phyloP scores from a whole-genome alignment of 2,113 vertebrate species.

The Tenebrosternarchus preto region DNA sequence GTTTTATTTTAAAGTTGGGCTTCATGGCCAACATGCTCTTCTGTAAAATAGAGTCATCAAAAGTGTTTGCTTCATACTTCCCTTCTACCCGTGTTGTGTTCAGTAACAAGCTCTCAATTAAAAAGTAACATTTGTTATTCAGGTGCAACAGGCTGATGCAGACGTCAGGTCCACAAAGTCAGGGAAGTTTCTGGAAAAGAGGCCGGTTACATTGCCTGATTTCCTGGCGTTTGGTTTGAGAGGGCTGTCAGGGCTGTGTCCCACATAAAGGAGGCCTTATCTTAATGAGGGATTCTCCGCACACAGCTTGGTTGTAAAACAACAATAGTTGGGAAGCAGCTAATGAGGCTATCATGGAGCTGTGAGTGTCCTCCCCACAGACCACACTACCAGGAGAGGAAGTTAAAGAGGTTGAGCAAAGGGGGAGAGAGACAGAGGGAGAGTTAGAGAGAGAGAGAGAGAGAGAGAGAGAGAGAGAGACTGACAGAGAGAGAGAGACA shows the following conservation, averaged over 20 bases:
- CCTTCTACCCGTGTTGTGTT: conserved; percentile 24
- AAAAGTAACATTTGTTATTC: conserved; percentile 25
- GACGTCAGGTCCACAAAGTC: neutral
- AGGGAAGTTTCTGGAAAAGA: conserved; percentile 60
- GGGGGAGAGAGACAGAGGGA: conserved; percentile 18
- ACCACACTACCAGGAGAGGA: conserved; percentile 67
- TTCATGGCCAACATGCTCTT: conserved; percentile 50
- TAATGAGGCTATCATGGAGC: conserved; percentile 82
- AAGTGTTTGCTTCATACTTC: conserved; percentile 41
- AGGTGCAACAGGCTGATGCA: conserved; percentile 31
- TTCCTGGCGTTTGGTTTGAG: conserved; percentile 68
- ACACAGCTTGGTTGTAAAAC: conserved; percentile 82
- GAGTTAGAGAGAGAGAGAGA: conserved; percentile 48
- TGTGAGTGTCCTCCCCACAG: conserved; percentile 73
- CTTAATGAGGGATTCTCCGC: conserved; percentile 81
- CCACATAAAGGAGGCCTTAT: conserved; percentile 75
- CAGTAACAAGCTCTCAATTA: conserved; percentile 1
- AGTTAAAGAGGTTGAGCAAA: conserved; percentile 57
- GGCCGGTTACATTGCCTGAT: conserved; percentile 64
- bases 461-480: conserved; percentile 26
- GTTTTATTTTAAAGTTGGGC: conserved; percentile 47
- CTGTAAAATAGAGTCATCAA: conserved; percentile 58
- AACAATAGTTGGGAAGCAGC: conserved; percentile 81
- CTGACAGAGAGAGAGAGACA: no score
- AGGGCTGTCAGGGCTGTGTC: conserved; percentile 68